phyloP scores from a whole-genome alignment of 2,888 invertebrate genomes.

The Coronaproctus castanopsis region DNA sequence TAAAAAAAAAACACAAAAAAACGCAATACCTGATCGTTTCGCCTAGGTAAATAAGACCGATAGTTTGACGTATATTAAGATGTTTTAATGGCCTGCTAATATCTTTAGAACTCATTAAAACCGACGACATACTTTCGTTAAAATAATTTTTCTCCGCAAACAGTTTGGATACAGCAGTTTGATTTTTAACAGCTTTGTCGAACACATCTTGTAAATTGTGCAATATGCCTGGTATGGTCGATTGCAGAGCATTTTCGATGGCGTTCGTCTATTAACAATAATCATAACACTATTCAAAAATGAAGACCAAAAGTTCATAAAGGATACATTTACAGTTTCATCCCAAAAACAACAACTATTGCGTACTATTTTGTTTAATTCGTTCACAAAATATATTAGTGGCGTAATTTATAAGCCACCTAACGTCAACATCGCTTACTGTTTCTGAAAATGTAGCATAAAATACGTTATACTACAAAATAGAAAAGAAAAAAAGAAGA shows the following conservation, averaged over 20 bases:
- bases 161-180: conserved; percentile 49
- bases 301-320: conserved; percentile 1
- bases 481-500: no score
- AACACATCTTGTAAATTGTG: conserved; percentile 53
- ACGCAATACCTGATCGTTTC: conserved; percentile 25
- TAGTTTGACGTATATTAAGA: conserved; percentile 37
- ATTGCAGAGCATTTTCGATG: conserved; percentile 49
- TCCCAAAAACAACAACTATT: neutral
- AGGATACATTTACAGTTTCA: neutral
- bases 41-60: conserved; percentile 23
- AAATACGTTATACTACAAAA: no score
- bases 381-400: no score
- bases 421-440: no score
- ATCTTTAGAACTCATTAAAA: conserved; percentile 54
- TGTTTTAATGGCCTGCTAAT: conserved; percentile 48
- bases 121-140: conserved; percentile 51
- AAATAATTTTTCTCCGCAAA: conserved; percentile 47
- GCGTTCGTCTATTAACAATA: conserved; percentile 41
- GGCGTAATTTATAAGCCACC: no score
- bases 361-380: neutral
- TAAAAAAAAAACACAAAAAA: no score
- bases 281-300: conserved; percentile 17
- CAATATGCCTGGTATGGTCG: conserved; percentile 46
- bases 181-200: conserved; percentile 55
- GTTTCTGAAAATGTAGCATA: no score